Evolutionary conservation across 2,113 vertebrate species (phyloP), one percentile per base, ranked within the genome.

Genomic region (Chloroceryle aenea): DNA sequence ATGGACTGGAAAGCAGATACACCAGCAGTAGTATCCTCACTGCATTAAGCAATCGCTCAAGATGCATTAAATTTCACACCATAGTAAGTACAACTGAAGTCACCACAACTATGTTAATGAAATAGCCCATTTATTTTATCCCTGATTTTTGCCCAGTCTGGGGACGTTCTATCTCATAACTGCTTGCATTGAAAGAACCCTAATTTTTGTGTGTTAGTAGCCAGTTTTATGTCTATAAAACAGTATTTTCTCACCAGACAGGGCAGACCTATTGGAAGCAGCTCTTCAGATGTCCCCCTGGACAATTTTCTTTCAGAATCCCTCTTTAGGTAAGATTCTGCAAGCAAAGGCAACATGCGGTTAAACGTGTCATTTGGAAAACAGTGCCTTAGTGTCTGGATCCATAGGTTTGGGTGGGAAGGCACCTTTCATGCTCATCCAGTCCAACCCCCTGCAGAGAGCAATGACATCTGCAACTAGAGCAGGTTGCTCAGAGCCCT

Each of bases 41-140:
- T 66, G 47, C 48, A 85, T 32, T 56, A 86, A 80, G 55, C 42
- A 87, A 66, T 62, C 48, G 26, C 79, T 83, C 92, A 27, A 72
- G 87, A 87, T 74, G 32, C 52, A 58, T 91, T 85, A 85, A n/a
- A 85, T 90, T 93, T 84, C 71, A 95, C 42, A 86, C 43, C 38
- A 18, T 45, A 66, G 48, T n/a, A 92, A 69, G 26, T 79, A 61
- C 56, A 95, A 47, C n/a, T 75, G 76, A 87, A 91, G 67, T 58
- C 38, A 50, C 20, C 43, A 83, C 2, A 11, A 52, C 30, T 18
- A 40, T 53, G 34, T 45, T 75, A 74, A 77, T 34, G 29, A 89
- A 89, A 73, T 2, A 71, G 9, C 6, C 30, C n/a, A 12, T 56
- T 91, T 91, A 38, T 76, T 90, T 68, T 36, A 78, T 56, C 17